Evolutionary conservation across 2,888 invertebrate species (phyloP).

Genomic region (Molorchus minor): DNA sequence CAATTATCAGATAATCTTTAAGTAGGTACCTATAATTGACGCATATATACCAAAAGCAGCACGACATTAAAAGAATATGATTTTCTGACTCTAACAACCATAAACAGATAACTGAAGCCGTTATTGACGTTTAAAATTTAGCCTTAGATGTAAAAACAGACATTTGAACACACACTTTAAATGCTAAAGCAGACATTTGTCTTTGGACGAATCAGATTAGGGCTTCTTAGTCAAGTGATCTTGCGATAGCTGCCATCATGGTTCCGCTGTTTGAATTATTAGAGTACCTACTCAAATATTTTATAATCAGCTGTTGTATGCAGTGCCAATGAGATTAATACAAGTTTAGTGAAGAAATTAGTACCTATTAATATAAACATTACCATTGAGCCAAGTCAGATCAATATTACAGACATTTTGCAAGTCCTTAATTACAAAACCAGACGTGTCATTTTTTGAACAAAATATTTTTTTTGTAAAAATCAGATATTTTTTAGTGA

Average conservation of each 20-base stretch:
- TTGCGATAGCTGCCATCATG: not conserved
- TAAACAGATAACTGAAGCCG: constrained; percentile 5
- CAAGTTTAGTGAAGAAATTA: too few species aligned
- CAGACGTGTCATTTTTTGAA: constrained; percentile 2
- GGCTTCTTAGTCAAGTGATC: constrained; percentile 1
- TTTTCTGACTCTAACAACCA: constrained; percentile 11
- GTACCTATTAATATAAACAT: too few species aligned
- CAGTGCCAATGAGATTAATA: not conserved
- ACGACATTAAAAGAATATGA: constrained; percentile 9
- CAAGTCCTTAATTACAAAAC: not conserved
- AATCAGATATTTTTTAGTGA: not conserved
- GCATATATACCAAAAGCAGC: too few species aligned
- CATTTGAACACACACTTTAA: not conserved
- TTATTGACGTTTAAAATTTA: constrained; percentile 8
- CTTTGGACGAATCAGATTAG: constrained; percentile 2
- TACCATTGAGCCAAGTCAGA: not conserved
- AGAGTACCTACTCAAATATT: not conserved
- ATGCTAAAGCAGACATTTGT: constrained; percentile 16
- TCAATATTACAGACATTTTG: not conserved
- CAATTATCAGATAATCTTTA: too few species aligned
- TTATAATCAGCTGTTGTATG: not conserved
- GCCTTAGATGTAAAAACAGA: constrained; percentile 11
- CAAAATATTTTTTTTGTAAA: too few species aligned
- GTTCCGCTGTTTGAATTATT: not conserved
- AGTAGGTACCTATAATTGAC: too few species aligned